Conservation (phyloP, 2,113 vertebrate species). For the Ornithorhynchus anatinus region DNA sequence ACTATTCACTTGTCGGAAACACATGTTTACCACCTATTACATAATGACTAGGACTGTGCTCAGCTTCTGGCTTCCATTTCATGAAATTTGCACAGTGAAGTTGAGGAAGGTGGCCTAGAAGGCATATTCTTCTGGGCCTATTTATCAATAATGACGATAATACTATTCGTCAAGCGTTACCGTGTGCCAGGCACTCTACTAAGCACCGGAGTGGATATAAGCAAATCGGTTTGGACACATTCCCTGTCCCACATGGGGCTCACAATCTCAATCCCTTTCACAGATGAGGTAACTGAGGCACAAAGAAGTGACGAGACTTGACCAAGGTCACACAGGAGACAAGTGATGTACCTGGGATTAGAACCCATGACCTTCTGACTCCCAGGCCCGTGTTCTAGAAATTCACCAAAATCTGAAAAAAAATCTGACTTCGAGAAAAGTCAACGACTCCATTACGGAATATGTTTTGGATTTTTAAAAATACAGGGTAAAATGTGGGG, state of each 20-base stretch:
- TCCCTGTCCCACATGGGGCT: too few species aligned
- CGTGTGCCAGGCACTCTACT: too few species aligned
- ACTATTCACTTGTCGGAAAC: constrained; percentile 62
- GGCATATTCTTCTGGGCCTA: constrained; percentile 22
- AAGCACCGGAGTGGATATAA: too few species aligned
- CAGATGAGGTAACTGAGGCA: too few species aligned
- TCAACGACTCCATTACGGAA: constrained; percentile 17
- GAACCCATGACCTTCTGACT: too few species aligned
- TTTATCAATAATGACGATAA: too few species aligned
- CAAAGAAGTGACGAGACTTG: too few species aligned
- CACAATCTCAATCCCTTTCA: too few species aligned
- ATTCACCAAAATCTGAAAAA: constrained; percentile 21
- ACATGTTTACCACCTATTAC: constrained; percentile 61
- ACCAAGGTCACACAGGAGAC: too few species aligned
- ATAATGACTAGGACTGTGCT: constrained; percentile 44
- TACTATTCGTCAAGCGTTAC: too few species aligned
- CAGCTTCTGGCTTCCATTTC: constrained; percentile 58
- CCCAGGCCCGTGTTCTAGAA: constrained; percentile 12
- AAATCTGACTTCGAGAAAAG: not conserved
- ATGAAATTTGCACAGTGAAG: constrained; percentile 43
- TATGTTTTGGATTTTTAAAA: not conserved
- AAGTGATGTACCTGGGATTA: too few species aligned
- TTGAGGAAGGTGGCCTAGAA: constrained; percentile 44
- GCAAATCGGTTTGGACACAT: too few species aligned
- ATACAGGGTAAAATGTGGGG: not conserved